These are phyloP conservation scores for Thunnus thynnus DNA, from an alignment of 2,113 vertebrate species.

Conservation along the genomic window DNA sequence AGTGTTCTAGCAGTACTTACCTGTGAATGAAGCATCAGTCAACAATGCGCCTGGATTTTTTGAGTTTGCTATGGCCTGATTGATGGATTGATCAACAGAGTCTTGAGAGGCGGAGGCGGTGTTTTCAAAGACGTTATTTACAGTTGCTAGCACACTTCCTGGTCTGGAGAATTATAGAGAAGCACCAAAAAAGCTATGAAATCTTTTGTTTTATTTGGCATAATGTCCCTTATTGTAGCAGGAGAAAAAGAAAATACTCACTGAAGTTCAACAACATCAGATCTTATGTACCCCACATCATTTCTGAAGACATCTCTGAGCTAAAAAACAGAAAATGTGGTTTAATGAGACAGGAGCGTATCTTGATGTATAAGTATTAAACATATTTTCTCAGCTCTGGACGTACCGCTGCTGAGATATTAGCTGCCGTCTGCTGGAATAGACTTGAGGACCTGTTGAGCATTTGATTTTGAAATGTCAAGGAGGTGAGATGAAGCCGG, in stretches of 20 bases:
- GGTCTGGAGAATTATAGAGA: constrained; percentile 55
- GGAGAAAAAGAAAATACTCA: constrained; percentile 59
- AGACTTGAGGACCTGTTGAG: constrained; percentile 60
- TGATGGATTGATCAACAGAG: constrained; percentile 14
- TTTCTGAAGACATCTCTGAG: constrained; percentile 44
- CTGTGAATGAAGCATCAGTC: background rate
- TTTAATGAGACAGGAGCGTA: constrained; percentile 16
- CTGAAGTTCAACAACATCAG: constrained; percentile 74
- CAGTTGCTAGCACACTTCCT: constrained; percentile 81
- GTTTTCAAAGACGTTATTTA: constrained; percentile 78
- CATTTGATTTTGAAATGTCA: constrained; percentile 66
- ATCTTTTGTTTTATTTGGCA: background rate
- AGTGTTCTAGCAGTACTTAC: constrained; percentile 32
- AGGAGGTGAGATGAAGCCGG: constrained; percentile 61
- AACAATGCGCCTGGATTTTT: constrained; percentile 22
- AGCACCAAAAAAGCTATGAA: background rate
- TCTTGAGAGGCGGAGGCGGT: constrained; percentile 41
- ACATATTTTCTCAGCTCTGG: background rate
- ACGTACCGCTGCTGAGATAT: constrained; percentile 72
- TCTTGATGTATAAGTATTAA: background rate
- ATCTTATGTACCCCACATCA: constrained; percentile 57
- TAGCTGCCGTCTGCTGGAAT: constrained; percentile 54
- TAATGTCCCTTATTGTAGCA: background rate
- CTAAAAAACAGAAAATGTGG: constrained; percentile 52
- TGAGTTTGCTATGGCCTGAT: background rate